Base-by-base conservation (phyloP, 2,113 vertebrate genomes). In the Copsychus sechellarum region DNA sequence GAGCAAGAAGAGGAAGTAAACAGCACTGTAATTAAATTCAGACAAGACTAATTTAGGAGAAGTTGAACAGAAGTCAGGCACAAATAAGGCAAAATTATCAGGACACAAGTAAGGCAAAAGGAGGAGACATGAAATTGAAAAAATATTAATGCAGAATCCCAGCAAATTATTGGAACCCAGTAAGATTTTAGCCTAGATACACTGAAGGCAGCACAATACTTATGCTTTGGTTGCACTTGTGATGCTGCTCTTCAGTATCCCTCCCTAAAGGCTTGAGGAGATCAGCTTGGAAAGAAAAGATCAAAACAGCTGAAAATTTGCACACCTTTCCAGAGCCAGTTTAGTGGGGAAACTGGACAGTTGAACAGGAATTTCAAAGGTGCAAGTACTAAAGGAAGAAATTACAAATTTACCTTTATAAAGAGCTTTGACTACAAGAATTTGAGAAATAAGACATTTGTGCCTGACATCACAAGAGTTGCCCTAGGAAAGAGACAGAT, bases 21-120 rank as follows among this genome's bases (percentile, higher is more conserved):
- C 64, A 83, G 54, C 31, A 74, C 20, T 24, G 22, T 86, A 96
- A 95, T 73, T 51, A 92, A 92, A 97, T 82, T 88, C 87, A 93
- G 65, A 92, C 57, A 76, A 82, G 19, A 58, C 87, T 86, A 81
- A 97, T 95, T 95, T 77, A 85, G 51, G 86, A 93, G 65, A 91
- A 97, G 78, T 3, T 90, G 53, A 95, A 87, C 74, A 95, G 26
- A 81, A 96, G 58, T 84, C 77, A 86, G 78, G 34, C 38, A 87
- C 53, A 60, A 86, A 79, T 34, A 78, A 81, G 22, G 56, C 21
- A 87, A 88, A 88, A 90, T 50, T 50, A 50, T 15, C 50, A 84
- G 24, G 43, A 20, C 43, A 43, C 19, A 16, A 43, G 43, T 20
- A 43, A 43, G 43, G 58, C 20, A 86, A 88, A 88, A 16, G 25